Evolutionary conservation across 2,797 vertebrate genomes (phyloP).

Genomic region (Thunnus albacares): DNA sequence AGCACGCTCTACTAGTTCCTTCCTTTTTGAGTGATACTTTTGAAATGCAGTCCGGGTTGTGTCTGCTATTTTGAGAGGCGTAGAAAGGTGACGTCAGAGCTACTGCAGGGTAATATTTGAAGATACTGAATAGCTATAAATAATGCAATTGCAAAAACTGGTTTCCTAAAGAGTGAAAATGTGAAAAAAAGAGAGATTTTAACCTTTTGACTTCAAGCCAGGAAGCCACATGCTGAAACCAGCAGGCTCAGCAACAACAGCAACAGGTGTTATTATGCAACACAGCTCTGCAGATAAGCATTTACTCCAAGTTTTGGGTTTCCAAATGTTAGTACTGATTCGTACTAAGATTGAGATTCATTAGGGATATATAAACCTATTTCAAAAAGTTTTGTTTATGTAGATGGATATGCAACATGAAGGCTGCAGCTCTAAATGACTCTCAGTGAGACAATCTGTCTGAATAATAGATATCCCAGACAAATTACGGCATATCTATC

Average conservation of each 20-base stretch:
- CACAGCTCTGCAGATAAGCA: not conserved
- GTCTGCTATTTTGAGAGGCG: not conserved
- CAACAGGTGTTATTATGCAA: not conserved
- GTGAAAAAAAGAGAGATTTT: not conserved
- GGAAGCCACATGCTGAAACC: conserved; percentile 23
- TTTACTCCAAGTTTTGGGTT: not conserved
- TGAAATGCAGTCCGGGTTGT: not conserved
- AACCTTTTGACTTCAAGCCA: conserved; percentile 12
- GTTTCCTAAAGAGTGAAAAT: not conserved
- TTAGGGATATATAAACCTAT: not conserved
- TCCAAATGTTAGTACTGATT: not conserved
- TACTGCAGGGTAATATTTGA: not conserved
- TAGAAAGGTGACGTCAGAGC: not conserved
- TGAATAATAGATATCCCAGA: too few relatives aligned
- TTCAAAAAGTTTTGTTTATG: not conserved
- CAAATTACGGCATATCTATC: not conserved
- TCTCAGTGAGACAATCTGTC: too few relatives aligned
- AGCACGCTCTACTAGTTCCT: not conserved
- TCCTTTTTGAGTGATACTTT: not conserved
- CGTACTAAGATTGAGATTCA: not conserved
- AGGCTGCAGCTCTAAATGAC: not conserved
- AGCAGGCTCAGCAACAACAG: not conserved
- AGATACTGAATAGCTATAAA: not conserved
- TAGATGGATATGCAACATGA: not conserved
- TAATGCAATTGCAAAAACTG: not conserved